Base-by-base conservation (phyloP, 2,113 vertebrate genomes). In the Microcebus griseorufus region DNA sequence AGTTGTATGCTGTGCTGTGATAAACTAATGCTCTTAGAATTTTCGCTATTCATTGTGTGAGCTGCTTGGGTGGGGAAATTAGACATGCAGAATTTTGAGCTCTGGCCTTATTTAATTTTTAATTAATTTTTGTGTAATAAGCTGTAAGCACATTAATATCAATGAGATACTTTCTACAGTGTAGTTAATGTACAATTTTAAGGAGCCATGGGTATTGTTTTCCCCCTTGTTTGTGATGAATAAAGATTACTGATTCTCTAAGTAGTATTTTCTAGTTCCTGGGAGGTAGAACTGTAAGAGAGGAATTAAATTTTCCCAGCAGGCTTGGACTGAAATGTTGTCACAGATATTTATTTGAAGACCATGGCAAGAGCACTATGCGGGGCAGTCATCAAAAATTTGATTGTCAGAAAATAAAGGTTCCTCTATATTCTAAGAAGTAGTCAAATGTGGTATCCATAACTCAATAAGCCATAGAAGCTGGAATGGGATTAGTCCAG, bases 41-140 rank as follows among this genome's bases (percentile, higher is more conserved):
- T 97, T 96, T 70, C 87, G 82, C 97, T 95, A 65, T 83, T 84
- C 97, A 95, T 91, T 98, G 96, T 97, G 14, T 88, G 97, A 96
- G 97, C 97, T 95, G 88, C 98, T 98, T 98, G 98, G 82, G 95
- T 96, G 89, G 94, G 84, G 97, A 97, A 98, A 98, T 99, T 98
- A 98, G 97, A 97, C 97, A 97, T 98, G 97, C 96, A 2, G 97
- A 98, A 98, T 98, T 98, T 97, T 90, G 93, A 98, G 96, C 95
- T 98, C 98, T 98, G 95, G 72, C 96, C 92, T 98, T 97, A 98
- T 98, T 99, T 97, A 98, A 86, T 65, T 98, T 99, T 99, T 99
- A 99, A 99, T 99, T 99, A 99, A 98, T 98, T 98, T 97, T 96
- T 48, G 70, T 98, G 96, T 99, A 99, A 99, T 98, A 98, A 97